Evolutionary conservation across 2,113 vertebrate genomes (phyloP).

Genomic region (Caranx ignobilis): DNA sequence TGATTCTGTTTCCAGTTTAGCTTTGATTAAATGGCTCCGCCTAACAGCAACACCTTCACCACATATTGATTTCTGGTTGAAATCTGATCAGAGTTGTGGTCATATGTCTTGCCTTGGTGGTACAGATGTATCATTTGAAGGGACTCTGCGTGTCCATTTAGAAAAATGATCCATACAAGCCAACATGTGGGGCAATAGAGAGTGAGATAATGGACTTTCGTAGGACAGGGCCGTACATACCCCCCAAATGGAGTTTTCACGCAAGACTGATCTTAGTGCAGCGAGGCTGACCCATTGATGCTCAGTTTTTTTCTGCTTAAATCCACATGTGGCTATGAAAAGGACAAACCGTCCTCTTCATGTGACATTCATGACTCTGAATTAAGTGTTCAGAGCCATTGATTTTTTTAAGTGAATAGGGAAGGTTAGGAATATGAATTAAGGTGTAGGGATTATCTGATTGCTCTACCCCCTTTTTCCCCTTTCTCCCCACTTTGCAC

Average conservation of each 20-base stretch:
- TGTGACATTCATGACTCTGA: constrained; percentile 55
- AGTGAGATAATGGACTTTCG: constrained; percentile 49
- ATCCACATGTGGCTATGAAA: constrained; percentile 27
- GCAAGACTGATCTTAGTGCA: constrained; percentile 32
- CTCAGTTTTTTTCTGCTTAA: constrained; percentile 36
- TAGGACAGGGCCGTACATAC: constrained; percentile 27
- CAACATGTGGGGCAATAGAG: constrained; percentile 4
- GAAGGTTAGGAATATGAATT: constrained; percentile 54
- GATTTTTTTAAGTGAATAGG: constrained; percentile 55
- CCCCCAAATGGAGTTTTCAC: constrained; percentile 63
- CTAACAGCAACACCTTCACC: constrained; percentile 2
- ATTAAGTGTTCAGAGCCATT: constrained; percentile 44
- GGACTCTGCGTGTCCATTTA: constrained; percentile 31
- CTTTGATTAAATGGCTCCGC: constrained; percentile 54
- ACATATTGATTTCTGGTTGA: constrained; percentile 50
- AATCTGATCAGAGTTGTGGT: constrained; percentile 52
- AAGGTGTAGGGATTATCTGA: constrained; percentile 41
- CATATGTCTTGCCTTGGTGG: background rate
- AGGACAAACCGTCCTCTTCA: constrained; percentile 45
- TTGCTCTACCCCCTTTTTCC: constrained; percentile 1
- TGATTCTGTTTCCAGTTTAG: constrained; percentile 40
- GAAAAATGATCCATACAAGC: constrained; percentile 39
- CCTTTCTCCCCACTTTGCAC: constrained; percentile 20
- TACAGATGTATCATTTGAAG: constrained; percentile 43
- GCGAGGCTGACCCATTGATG: constrained; percentile 6